Conservation (phyloP, 1,140 invertebrate species). For the Drepana arcuata region DNA sequence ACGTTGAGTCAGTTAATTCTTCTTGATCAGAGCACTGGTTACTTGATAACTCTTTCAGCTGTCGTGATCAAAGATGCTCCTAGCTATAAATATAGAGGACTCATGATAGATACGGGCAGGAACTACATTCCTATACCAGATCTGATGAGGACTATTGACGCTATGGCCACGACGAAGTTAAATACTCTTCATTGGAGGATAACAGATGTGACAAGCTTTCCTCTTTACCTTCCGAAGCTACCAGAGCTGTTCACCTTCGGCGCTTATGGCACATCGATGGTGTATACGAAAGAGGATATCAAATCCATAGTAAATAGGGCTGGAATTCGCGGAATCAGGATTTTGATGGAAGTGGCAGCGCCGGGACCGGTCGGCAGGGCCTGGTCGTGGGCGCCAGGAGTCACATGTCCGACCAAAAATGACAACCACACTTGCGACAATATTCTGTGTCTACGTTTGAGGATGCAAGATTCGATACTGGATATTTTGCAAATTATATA, state of each 20-base stretch:
- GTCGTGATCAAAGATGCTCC: conserved; percentile 73
- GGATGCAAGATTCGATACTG: conserved; percentile 76
- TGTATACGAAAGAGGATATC: conserved; percentile 79
- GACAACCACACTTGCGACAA: conserved; percentile 77
- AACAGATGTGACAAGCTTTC: conserved; percentile 86
- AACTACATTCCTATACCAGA: conserved; percentile 80
- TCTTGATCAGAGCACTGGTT: conserved; percentile 74
- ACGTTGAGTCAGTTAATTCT: conserved; percentile 84
- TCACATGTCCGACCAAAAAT: conserved; percentile 78
- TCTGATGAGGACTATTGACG: conserved; percentile 80
- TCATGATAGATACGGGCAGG: conserved; percentile 83
- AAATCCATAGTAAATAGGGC: conserved; percentile 77
- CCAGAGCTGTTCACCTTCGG: conserved; percentile 81
- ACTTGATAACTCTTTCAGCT: conserved; percentile 73
- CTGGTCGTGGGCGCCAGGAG: conserved; percentile 81
- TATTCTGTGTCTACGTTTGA: conserved; percentile 78
- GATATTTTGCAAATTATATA: conserved; percentile 73
- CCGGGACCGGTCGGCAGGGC: conserved; percentile 83
- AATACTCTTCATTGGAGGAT: conserved; percentile 90
- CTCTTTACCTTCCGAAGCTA: conserved; percentile 76
- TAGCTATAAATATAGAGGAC: conserved; percentile 77
- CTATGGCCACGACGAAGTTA: conserved; percentile 83
- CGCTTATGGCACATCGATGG: conserved; percentile 77
- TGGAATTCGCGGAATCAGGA: conserved; percentile 77
- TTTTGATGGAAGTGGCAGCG: conserved; percentile 81